Evolutionary conservation across 2,888 invertebrate genomes (phyloP), one percentile per base, ranked within the genome.

Genomic region (Nycteola revayana): DNA sequence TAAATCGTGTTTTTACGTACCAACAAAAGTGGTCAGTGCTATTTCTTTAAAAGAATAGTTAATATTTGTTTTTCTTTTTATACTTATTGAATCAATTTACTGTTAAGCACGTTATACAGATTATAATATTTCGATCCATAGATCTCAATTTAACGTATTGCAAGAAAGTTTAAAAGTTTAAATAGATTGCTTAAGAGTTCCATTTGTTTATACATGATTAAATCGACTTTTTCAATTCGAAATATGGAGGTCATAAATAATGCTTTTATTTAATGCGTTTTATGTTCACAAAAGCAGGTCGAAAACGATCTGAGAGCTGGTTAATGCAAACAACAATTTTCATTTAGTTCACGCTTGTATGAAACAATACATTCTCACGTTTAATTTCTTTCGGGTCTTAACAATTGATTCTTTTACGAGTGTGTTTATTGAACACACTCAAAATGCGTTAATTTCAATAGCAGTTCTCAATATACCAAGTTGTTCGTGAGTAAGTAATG

Each of bases 331-430:
- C 75, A 71, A 66, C 66, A 66, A 74, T 81, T 81, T 78, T 82
- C 69, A 74, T 84, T 84, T 85, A 79, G 77, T 86, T 80, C 75
- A 74, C 83, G 82, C 78, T 75, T 68, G 67, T 79, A 81, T 77
- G 82, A 78, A 87, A 88, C 88, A 87, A 88, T 87, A 85, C 84
- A 76, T 88, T 87, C 88, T 86, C 87, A 86, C 87, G 84, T 88
- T 86, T 86, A 86, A 87, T 88, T 87, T 82, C 83, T 83, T 85
- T 84, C 75, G 78, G 75, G 66, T 71, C 72, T 77, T 75, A 67
- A 71, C 84, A 84, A 87, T 86, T 81, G 85, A 79, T 83, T 80
- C 79, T 81, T 88, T 88, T 86, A 88, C 76, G 85, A 85, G 75
- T 85, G 82, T 87, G 87, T 87, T 88, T 88, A 88, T 87, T 86